Conservation (phyloP, 2,797 vertebrate species). For the Ctenopoma kingsleyae region DNA sequence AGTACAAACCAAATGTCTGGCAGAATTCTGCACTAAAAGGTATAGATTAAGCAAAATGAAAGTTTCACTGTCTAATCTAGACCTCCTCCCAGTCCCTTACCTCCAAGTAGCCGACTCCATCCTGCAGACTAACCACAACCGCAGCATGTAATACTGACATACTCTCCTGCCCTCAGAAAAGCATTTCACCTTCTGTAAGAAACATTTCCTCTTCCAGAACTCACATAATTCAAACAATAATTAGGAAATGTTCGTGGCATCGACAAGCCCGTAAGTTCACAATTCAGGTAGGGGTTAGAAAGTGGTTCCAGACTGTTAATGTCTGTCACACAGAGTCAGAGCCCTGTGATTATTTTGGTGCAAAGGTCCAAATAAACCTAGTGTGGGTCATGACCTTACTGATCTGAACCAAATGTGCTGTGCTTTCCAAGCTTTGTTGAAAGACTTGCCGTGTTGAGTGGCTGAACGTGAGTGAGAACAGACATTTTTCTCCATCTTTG, state of each 20-base stretch:
- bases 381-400: conserved; percentile 69
- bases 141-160: conserved; percentile 37
- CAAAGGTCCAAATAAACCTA: conserved; percentile 79
- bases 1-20: conserved; percentile 67
- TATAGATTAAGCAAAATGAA: conserved; percentile 55
- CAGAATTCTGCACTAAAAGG: conserved; percentile 47
- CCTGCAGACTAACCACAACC: conserved; percentile 63
- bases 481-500: background rate
- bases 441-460: conserved; percentile 43
- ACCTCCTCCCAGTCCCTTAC: conserved; percentile 68
- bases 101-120: conserved; percentile 57
- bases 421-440: conserved; percentile 61
- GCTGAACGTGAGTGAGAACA: conserved; percentile 35
- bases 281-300: conserved; percentile 59
- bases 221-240: conserved; percentile 61
- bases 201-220: conserved; percentile 54
- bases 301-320: conserved; percentile 78
- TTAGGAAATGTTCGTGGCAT: conserved; percentile 59
- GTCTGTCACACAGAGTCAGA: conserved; percentile 69
- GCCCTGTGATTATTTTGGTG: conserved; percentile 77
- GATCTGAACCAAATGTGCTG: conserved; percentile 81
- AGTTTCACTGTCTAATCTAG: conserved; percentile 63
- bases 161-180: conserved; percentile 38
- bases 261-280: conserved; percentile 25
- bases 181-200: conserved; percentile 45